A percentile compares a stretch with the other conserved stretches of the same genome.
phyloP scores from a whole-genome alignment of 2,113 vertebrate genomes.

The Siniperca chuatsi region DNA sequence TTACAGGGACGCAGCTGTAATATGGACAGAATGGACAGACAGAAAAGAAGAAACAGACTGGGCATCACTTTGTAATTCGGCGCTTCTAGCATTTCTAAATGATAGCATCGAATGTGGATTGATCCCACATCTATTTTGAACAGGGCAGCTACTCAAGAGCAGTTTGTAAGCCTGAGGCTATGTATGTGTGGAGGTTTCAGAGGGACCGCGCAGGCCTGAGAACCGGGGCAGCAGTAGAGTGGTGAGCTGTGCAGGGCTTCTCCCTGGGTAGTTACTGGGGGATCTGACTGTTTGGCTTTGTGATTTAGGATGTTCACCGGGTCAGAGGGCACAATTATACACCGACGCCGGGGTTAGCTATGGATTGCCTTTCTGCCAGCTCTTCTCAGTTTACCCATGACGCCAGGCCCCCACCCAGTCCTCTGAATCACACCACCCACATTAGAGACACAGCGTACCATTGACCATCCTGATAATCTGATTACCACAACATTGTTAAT shows the following conservation, averaged over 20 bases:
- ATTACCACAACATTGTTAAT: conserved; percentile 13
- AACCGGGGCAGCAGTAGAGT: conserved; percentile 31
- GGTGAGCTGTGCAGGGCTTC: conserved; percentile 41
- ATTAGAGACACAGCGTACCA: conserved; percentile 14
- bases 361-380: conserved; percentile 69
- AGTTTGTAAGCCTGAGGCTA: conserved; percentile 22
- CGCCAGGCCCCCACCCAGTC: conserved; percentile 37
- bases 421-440: conserved; percentile 32
- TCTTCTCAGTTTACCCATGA: conserved; percentile 73
- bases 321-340: conserved; percentile 79
- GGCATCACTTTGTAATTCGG: conserved; percentile 20
- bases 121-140: conserved; percentile 40
- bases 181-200: conserved; percentile 40
- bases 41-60: conserved; percentile 4
- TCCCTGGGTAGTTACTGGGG: conserved; percentile 61
- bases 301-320: conserved; percentile 78
- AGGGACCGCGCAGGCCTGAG: conserved; percentile 45
- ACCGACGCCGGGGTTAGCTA: conserved; percentile 71
- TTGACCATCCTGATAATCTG: not conserved
- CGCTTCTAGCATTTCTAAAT: conserved; percentile 30
- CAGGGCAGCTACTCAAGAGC: conserved; percentile 26
- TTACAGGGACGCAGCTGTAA: not conserved
- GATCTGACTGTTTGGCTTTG: conserved; percentile 74
- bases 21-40: not conserved
- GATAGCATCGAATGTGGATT: conserved; percentile 31